Evolutionary conservation across 2,797 vertebrate genomes (phyloP).

Genomic region (Cyclura pinguis): DNA sequence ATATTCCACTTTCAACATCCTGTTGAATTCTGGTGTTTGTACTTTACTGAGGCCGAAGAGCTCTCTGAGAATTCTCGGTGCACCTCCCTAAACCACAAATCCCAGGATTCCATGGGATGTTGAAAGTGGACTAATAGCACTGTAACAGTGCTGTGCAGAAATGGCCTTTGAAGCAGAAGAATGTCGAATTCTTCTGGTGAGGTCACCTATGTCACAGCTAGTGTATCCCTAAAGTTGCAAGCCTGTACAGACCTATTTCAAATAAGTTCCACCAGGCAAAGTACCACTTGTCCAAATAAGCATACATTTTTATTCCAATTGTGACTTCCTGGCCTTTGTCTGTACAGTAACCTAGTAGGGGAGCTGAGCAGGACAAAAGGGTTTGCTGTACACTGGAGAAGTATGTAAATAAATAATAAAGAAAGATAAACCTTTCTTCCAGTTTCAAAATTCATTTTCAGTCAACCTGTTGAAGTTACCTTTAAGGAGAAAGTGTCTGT

Average conservation of each 20-base stretch:
- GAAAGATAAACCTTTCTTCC: not conserved
- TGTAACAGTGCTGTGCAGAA: no score
- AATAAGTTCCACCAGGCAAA: not conserved
- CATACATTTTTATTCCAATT: not conserved
- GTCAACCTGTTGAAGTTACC: not conserved
- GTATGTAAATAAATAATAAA: not conserved
- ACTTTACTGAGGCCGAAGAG: no score
- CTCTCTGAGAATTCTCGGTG: no score
- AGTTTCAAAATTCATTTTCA: not conserved
- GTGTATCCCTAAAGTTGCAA: not conserved
- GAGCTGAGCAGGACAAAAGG: not conserved
- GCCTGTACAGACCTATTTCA: not conserved
- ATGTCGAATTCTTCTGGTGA: not conserved
- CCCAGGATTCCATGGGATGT: no score
- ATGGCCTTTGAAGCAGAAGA: not conserved
- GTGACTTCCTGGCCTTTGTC: not conserved
- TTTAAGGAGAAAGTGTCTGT: not conserved
- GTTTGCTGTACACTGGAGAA: not conserved
- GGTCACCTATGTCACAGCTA: not conserved
- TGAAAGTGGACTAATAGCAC: no score
- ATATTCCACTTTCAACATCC: no score
- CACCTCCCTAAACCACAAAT: no score
- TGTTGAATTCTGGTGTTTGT: no score
- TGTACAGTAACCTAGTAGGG: not conserved
- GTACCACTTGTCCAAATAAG: not conserved